phyloP scores from a whole-genome alignment of 2,797 vertebrate species.

The Manis pentadactyla region DNA sequence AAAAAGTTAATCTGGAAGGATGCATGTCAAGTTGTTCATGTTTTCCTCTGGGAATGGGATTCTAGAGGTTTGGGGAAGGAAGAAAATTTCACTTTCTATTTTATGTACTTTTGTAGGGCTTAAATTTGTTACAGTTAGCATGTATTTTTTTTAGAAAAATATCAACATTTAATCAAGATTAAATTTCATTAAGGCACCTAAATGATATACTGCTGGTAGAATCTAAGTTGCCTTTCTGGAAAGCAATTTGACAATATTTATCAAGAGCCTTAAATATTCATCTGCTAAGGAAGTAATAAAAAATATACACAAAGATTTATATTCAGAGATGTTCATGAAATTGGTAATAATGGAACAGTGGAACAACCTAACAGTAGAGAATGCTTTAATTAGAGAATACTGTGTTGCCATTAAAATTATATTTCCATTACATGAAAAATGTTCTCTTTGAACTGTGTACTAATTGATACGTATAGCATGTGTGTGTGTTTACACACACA shows the following conservation, averaged over 20 bases:
- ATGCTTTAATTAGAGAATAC: conserved; percentile 19
- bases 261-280: not conserved
- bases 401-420: conserved; percentile 69
- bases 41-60: not conserved
- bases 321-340: not conserved
- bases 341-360: not conserved
- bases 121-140: conserved; percentile 1
- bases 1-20: conserved; percentile 52
- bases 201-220: not conserved
- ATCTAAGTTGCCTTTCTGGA: not conserved
- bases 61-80: not conserved
- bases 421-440: conserved; percentile 1
- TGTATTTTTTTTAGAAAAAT: not conserved
- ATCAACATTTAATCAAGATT: not conserved
- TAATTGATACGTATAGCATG: not conserved
- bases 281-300: conserved; percentile 5
- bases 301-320: not conserved
- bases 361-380: not conserved
- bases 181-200: not conserved
- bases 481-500: not conserved
- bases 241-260: not conserved
- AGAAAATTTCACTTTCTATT: conserved; percentile 27
- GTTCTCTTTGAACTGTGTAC: not conserved
- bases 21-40: not conserved
- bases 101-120: not conserved